Conservation (phyloP, 2,888 invertebrate species). For the Drosophila recens region DNA sequence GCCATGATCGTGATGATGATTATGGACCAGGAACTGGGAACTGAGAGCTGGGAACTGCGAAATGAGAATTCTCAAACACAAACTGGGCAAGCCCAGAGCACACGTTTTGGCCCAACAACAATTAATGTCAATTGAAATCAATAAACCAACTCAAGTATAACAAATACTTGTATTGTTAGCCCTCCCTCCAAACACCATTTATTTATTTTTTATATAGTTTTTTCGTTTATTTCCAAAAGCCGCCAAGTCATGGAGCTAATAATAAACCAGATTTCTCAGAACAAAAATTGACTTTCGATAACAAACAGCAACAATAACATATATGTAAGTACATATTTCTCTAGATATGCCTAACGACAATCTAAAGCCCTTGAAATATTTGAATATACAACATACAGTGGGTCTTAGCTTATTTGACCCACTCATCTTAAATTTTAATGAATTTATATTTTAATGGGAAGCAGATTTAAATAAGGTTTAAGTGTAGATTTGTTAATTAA, state of each 20-base stretch:
- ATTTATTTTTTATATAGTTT: conserved; percentile 3
- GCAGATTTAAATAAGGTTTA: too few relatives aligned
- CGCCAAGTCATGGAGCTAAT: conserved; percentile 57
- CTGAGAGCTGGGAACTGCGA: not conserved
- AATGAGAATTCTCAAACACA: conserved; percentile 1
- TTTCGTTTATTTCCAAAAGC: conserved; percentile 14
- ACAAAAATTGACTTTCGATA: conserved; percentile 62
- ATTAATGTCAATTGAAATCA: conserved; percentile 76
- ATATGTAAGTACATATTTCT: conserved; percentile 7
- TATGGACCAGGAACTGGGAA: conserved; percentile 22
- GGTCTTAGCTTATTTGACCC: too few relatives aligned
- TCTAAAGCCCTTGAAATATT: conserved; percentile 27
- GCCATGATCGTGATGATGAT: conserved; percentile 48
- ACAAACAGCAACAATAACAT: conserved; percentile 22
- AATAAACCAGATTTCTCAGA: conserved; percentile 65
- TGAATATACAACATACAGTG: conserved; percentile 33
- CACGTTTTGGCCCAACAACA: conserved; percentile 41
- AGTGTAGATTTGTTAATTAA: too few relatives aligned
- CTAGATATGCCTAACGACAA: conserved; percentile 31
- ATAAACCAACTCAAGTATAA: conserved; percentile 49
- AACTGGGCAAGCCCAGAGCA: conserved; percentile 3
- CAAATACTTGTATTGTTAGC: conserved; percentile 38
- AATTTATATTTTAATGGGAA: too few relatives aligned
- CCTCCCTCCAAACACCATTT: conserved; percentile 48
- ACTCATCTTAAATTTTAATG: too few relatives aligned